Evolutionary conservation across 2,888 invertebrate species (phyloP).

Genomic region (Hypena proboscidalis): DNA sequence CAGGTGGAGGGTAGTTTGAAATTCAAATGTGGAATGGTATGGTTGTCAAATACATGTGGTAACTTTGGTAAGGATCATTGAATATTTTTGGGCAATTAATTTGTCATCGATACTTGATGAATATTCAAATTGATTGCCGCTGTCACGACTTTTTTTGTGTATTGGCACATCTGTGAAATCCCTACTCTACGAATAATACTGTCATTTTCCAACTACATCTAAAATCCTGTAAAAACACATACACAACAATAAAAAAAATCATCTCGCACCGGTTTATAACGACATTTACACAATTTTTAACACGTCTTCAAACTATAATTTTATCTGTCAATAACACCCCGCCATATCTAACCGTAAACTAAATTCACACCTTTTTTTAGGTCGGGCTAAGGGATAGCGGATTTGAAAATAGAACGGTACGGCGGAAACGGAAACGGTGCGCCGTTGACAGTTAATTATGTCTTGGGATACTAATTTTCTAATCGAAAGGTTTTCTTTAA

Average conservation of each 20-base stretch:
- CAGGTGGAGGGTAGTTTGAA: constrained; percentile 62
- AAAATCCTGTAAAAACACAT: not conserved
- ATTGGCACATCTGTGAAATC: no score
- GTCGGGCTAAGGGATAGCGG: constrained; percentile 45
- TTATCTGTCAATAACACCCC: constrained; percentile 18
- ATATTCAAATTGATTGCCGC: no score
- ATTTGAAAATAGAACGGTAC: constrained; percentile 80
- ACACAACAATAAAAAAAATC: constrained; percentile 3
- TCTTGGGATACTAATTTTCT: constrained; percentile 74
- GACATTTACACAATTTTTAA: constrained; percentile 3
- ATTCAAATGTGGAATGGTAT: constrained; percentile 15
- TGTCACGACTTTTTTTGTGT: no score
- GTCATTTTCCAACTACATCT: no score
- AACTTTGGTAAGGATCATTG: constrained; percentile 25
- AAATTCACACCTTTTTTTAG: constrained; percentile 24
- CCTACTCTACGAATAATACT: no score
- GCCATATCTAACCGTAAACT: constrained; percentile 14
- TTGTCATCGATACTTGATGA: constrained; percentile 26
- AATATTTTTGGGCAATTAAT: constrained; percentile 29
- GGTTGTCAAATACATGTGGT: constrained; percentile 5
- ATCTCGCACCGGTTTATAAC: constrained; percentile 3
- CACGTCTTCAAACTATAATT: constrained; percentile 12
- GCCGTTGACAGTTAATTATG: constrained; percentile 83
- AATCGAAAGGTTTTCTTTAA: constrained; percentile 73
- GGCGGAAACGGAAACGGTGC: constrained; percentile 80